Evolutionary conservation across 2,797 vertebrate species (phyloP).

Genomic region (Pelochelys cantorii): DNA sequence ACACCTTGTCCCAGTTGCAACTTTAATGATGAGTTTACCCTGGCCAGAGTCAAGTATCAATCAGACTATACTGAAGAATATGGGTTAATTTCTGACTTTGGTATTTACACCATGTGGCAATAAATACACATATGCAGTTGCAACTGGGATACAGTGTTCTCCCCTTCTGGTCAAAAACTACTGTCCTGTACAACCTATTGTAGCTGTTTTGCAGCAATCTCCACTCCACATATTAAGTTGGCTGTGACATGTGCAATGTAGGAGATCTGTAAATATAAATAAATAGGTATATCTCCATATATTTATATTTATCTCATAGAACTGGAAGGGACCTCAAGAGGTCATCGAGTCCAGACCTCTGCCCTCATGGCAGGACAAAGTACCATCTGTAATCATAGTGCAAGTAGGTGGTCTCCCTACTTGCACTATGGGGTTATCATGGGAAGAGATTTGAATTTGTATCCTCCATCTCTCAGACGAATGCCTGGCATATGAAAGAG

Average conservation of each 20-base stretch:
- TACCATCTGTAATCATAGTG: background rate
- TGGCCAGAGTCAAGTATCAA: background rate
- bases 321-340: too few relatives aligned
- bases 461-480: background rate
- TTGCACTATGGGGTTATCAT: background rate
- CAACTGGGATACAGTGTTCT: background rate
- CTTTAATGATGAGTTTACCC: background rate
- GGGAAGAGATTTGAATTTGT: background rate
- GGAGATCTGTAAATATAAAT: background rate
- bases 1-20: rapidly evolving
- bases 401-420: rapidly evolving
- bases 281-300: too few relatives aligned
- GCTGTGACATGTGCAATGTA: background rate
- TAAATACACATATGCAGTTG: background rate
- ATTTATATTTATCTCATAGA: too few relatives aligned
- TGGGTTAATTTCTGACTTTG: background rate
- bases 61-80: background rate
- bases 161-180: background rate
- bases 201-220: background rate
- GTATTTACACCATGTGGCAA: background rate
- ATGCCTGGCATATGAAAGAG: background rate
- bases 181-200: background rate
- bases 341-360: too few relatives aligned
- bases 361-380: too few relatives aligned
- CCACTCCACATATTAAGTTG: background rate